A percentile compares a stretch with the other conserved stretches of the same genome.
Evolutionary conservation across 2,797 vertebrate species (phyloP).

Genomic region (Pseudocheirus occidentalis): DNA sequence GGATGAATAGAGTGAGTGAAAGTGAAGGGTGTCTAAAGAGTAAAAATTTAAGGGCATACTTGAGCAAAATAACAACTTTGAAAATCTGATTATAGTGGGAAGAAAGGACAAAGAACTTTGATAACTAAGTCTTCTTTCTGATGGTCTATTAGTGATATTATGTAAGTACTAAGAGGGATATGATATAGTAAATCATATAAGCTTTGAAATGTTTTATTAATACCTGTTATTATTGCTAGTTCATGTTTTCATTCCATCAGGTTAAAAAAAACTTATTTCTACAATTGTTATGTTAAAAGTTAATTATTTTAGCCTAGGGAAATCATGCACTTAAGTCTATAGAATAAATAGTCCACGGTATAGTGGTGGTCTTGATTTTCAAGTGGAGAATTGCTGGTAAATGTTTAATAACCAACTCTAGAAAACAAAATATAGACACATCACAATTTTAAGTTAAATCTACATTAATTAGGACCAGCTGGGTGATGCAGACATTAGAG

Average conservation of each 20-base stretch:
- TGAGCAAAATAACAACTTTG: not conserved
- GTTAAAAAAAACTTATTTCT: not conserved
- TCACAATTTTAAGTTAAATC: not conserved
- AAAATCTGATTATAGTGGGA: not conserved
- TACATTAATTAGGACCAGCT: not conserved
- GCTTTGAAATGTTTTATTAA: not conserved
- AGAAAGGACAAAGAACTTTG: not conserved
- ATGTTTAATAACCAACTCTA: not conserved
- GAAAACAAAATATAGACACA: not conserved
- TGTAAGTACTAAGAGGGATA: not conserved
- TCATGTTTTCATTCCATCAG: not conserved
- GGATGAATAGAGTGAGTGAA: not conserved
- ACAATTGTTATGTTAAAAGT: not conserved
- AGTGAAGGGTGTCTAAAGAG: not conserved
- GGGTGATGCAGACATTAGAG: not conserved
- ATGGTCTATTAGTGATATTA: not conserved
- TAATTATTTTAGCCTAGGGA: not conserved
- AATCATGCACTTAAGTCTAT: not conserved
- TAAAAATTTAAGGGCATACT: no score
- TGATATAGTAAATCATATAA: not conserved
- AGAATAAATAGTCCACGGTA: not conserved
- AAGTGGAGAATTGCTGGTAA: not conserved
- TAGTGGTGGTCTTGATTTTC: not conserved
- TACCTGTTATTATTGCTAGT: no score
- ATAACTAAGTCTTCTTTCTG: not conserved